Evolutionary conservation across 2,888 invertebrate species (phyloP), one percentile per base, ranked within the genome.

Genomic region (Himalopsyche kuldschensis): DNA sequence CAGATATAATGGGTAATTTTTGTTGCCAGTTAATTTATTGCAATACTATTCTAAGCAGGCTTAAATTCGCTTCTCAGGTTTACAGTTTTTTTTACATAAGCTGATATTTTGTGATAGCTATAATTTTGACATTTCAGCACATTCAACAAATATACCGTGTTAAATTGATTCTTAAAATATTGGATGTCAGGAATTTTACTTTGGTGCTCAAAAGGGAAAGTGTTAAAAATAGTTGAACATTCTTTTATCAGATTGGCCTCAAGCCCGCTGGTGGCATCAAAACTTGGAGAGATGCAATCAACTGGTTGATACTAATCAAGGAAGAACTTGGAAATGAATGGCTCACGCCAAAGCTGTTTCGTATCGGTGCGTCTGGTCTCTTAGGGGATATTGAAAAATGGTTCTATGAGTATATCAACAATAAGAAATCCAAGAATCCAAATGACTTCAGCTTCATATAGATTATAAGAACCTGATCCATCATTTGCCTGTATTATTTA

Each of bases 231-330:
- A 77, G n/a, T n/a, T 47, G 55, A 20, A 6, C 75, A 80, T 31
- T 8, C 1, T 69, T 75, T 78, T 84, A 86, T 84, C 88, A 97
- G 97, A 95, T 99, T 86, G 99, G 99, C 2, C 93, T 99, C 83
- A 99, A 99, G 90, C 98, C 99, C 27, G 99, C 99, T 27, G 99
- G 99, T 20, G 99, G 99, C 10, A 97, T 99, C 76, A 93, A 96
- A 86, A 96, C 96, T 0, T 93, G 95, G 0, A 92, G 93, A 77
- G 98, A 99, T 89, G 96, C 97, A 0, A 92, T 98, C 41, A 92
- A 94, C 84, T 99, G 98, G 98, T 91, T 98, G 87, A 93, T 95
- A 4, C 90, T 99, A 84, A 94, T 99, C 10, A 94, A 96, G 88
- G 94, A 94, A 87, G 95, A 97, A 86, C 92, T 99, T 20, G 99